phyloP scores from a whole-genome alignment of 2,888 invertebrate genomes.

The Eulithis prunata region DNA sequence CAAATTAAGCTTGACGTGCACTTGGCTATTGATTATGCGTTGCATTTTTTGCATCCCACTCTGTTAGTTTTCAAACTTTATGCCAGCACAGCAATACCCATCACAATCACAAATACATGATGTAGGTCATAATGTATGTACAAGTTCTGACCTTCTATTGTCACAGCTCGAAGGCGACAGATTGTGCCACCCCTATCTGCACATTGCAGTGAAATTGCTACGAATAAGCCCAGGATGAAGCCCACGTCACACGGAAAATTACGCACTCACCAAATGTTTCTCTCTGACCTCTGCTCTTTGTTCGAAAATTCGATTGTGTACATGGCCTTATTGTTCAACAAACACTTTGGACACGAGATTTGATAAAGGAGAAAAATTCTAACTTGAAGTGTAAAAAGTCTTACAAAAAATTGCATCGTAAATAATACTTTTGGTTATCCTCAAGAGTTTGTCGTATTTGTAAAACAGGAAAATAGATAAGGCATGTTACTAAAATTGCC shows the following conservation, averaged over 20 bases:
- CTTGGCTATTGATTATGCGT: too few relatives aligned
- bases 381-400: too few relatives aligned
- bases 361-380: neutral
- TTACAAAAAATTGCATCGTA: too few relatives aligned
- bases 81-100: neutral
- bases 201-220: slow-evolving; percentile 6
- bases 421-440: too few relatives aligned
- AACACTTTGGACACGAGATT: slow-evolving; percentile 20
- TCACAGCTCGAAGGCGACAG: neutral
- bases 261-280: slow-evolving; percentile 38
- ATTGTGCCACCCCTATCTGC: slow-evolving; percentile 10
- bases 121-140: too few relatives aligned
- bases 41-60: neutral
- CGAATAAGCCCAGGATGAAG: slow-evolving; percentile 40
- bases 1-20: neutral
- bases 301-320: slow-evolving; percentile 35
- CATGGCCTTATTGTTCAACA: slow-evolving; percentile 32
- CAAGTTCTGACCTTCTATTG: slow-evolving; percentile 1
- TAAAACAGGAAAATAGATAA: too few relatives aligned
- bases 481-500: too few relatives aligned
- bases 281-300: slow-evolving; percentile 33
- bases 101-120: neutral
- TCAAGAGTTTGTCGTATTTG: too few relatives aligned
- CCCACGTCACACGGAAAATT: slow-evolving; percentile 56
- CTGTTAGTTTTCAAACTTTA: neutral